A percentile compares a stretch with the other conserved stretches of the same genome.
These are phyloP conservation scores for Athalia circularis DNA, from an alignment of 2,888 invertebrate genomes.

Conservation along the genomic window DNA sequence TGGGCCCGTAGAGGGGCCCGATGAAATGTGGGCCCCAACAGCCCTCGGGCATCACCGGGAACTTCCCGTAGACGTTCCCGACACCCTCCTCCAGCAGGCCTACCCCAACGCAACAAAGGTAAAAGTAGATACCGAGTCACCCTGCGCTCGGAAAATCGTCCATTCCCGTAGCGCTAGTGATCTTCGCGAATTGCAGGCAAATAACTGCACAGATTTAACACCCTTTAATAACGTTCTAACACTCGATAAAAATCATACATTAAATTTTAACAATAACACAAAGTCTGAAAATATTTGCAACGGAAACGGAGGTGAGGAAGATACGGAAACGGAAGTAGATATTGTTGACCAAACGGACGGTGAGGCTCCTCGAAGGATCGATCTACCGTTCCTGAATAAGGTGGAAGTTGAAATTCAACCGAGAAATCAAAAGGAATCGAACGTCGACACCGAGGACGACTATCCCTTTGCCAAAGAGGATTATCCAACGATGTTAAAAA, in stretches of 20 bases:
- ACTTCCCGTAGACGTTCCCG: conserved; percentile 99
- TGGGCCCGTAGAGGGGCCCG: conserved; percentile 76
- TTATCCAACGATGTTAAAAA: conserved; percentile 72
- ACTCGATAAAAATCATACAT: conserved; percentile 25
- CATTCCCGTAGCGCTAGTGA: conserved; percentile 70
- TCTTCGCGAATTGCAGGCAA: conserved; percentile 49
- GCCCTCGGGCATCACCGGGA: conserved; percentile 90
- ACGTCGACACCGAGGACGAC: conserved; percentile 71
- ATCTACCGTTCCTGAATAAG: neutral
- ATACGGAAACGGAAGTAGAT: neutral
- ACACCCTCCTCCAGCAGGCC: conserved; percentile 77
- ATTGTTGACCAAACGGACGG: conserved; percentile 32
- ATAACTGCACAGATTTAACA: conserved; percentile 9
- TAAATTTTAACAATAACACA: conserved; percentile 43
- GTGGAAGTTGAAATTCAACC: neutral
- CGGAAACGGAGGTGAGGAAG: neutral
- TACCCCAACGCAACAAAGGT: conserved; percentile 75
- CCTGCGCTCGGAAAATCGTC: conserved; percentile 50
- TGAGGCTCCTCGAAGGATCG: neutral
- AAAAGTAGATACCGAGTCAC: conserved; percentile 73
- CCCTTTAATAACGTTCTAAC: conserved; percentile 31
- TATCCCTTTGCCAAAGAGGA: conserved; percentile 73
- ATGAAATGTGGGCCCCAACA: conserved; percentile 73
- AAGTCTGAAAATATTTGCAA: conserved; percentile 15
- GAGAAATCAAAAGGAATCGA: conserved; percentile 63